Conservation (phyloP, 2,113 vertebrate genomes). For the Zosterops borbonicus region DNA sequence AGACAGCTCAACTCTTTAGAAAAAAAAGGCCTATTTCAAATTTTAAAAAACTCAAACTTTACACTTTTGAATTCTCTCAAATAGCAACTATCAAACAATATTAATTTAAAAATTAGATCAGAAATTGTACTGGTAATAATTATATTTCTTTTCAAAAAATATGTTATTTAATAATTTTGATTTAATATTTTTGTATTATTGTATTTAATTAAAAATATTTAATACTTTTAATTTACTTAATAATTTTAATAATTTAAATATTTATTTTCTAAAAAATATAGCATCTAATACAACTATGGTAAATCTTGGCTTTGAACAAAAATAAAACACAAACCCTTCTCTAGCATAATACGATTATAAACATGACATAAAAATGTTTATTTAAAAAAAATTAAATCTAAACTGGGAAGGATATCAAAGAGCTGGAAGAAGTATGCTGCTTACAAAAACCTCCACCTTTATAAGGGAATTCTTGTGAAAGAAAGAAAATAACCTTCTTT, state of each 20-base stretch:
- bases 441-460: background rate
- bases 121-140: background rate
- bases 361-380: background rate
- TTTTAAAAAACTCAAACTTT: background rate
- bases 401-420: background rate
- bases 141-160: background rate
- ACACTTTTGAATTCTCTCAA: background rate
- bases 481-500: background rate
- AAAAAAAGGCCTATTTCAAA: background rate
- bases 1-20: background rate
- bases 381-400: background rate
- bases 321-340: background rate
- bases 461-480: background rate
- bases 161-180: background rate
- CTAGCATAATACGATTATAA: background rate
- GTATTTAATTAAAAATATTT: too few species aligned
- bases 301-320: background rate
- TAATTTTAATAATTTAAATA: background rate
- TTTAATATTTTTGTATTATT: too few species aligned
- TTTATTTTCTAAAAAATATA: background rate
- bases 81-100: background rate
- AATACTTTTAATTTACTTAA: too few species aligned
- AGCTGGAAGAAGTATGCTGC: background rate
- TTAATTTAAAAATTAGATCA: background rate
- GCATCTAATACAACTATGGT: background rate